Base-by-base conservation (phyloP, 2,888 invertebrate species). In the Xestobium rufovillosum region DNA sequence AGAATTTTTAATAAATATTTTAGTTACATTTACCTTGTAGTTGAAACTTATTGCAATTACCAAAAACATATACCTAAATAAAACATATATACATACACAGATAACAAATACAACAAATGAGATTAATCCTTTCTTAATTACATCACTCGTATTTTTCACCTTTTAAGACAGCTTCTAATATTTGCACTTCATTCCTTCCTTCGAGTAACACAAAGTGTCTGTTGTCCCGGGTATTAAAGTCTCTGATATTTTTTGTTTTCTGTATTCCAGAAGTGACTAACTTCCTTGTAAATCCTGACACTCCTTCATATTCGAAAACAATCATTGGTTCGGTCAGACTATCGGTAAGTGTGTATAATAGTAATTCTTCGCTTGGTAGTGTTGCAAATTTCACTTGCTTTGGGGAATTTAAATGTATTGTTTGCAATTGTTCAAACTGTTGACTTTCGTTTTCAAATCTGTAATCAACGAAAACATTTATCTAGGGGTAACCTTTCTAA, bases 251-350 rank as follows among this genome's bases (percentile, higher is more conserved):
- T n/a, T 26, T 16, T 3, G 48, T 42, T 27, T 43, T 47, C 1
- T 43, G 34, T 26, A 56, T 39, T 13, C 50, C 50, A 2, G 52
- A 45, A 4, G 49, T 50, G 3, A 46, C 42, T 15, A 55, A 47
- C 46, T 51, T 53, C 38, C 49, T 43, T 29, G 36, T 44, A 45
- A 71, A 71, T 3, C 67, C 67, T 16, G 57, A 48, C 4, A 67
- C 53, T 1, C 71, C 72, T 39, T 60, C 55, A 33, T 67, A 68
- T 30, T 60, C 55, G 48, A 66, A 71, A 14, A 69, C 53, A 4
- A 58, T 48, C 12, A 71, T 48, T 2, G 69, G 58, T 41, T 66
- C 58, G 2, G 56, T 53, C 1, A 59, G 52, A 38, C 57, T 57
- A 10, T 60, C 55, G 1, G 66, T 66, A 27, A 65, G 45, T 2